Base-by-base conservation (phyloP, 1,140 invertebrate species). In the Mactra quadrangularis region DNA sequence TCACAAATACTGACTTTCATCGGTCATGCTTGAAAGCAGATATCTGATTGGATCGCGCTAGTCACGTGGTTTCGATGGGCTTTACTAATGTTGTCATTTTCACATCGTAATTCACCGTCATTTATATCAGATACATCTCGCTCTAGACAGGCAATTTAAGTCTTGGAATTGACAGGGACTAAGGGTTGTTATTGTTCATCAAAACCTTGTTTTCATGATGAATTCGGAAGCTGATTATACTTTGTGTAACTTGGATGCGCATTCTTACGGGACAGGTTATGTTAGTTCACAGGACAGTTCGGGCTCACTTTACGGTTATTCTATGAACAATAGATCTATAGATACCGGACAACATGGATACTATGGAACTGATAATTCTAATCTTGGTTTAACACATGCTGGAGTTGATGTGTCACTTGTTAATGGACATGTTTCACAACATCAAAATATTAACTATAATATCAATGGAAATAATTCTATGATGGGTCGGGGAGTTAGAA, bases 41-140 rank as follows among this genome's bases (percentile, higher is more conserved):
- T 71, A 77, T 66, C 38, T 85, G 87, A 90, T 90, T 90, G 89
- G 88, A 82, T 85, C 62, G 50, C 55, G 68, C 17, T 50, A 52
- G 83, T 83, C 89, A 90, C 89, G 89, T 90, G 89, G 81, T 82
- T 59, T 75, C 59, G 52, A 78, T 72, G 78, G 71, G 84, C 75
- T 82, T 86, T 87, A 84, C 85, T 88, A 88, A 86, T 87, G 85
- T 85, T 89, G 89, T 89, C 88, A 89, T 86, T 85, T 87, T 88
- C 82, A 68, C 83, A 74, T 87, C 84, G 88, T 90, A 90, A 90
- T 89, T 90, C 87, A 90, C 87, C 85, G 89, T 89, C 89, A 90
- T 90, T 89, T 90, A 90, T 90, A 47, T 90, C 86, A 90, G 88
- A 89, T 90, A 89, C 88, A 90, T 90, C 88, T 89, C 83, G 68